Conservation (phyloP, 2,113 vertebrate genomes). For the Hemiprocne comata region DNA sequence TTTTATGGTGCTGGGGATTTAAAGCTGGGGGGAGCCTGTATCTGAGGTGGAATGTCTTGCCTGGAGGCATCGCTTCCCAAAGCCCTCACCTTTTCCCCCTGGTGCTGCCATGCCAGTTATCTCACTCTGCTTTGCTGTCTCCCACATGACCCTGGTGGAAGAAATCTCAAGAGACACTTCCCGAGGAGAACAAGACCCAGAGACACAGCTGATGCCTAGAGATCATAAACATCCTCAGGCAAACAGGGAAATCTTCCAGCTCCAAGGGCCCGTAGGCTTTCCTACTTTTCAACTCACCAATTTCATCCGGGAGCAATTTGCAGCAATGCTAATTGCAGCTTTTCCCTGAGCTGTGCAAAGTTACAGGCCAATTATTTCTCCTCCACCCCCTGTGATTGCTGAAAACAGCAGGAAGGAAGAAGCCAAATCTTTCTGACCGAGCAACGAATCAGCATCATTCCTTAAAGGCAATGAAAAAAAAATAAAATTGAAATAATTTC, state of each 20-base stretch:
- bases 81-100: constrained; percentile 12
- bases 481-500: too few species aligned
- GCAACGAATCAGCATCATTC: background rate
- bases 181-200: background rate
- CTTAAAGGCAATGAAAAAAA: background rate
- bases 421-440: background rate
- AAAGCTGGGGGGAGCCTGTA: background rate
- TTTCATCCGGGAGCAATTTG: constrained; percentile 8
- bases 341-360: constrained; percentile 28
- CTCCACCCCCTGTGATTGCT: background rate
- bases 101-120: background rate
- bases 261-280: background rate
- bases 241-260: background rate
- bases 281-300: background rate
- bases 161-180: background rate
- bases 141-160: rapidly evolving
- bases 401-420: background rate
- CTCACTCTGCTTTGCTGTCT: background rate
- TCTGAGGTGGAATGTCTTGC: constrained; percentile 24
- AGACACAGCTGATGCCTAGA: background rate
- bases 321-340: background rate
- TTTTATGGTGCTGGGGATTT: constrained; percentile 31
- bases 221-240: background rate
- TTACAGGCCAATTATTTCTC: constrained; percentile 53
- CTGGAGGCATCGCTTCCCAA: constrained; percentile 5